These are phyloP conservation scores for Myripristis murdjan DNA, from an alignment of 2,797 vertebrate genomes.

Conservation along the genomic window DNA sequence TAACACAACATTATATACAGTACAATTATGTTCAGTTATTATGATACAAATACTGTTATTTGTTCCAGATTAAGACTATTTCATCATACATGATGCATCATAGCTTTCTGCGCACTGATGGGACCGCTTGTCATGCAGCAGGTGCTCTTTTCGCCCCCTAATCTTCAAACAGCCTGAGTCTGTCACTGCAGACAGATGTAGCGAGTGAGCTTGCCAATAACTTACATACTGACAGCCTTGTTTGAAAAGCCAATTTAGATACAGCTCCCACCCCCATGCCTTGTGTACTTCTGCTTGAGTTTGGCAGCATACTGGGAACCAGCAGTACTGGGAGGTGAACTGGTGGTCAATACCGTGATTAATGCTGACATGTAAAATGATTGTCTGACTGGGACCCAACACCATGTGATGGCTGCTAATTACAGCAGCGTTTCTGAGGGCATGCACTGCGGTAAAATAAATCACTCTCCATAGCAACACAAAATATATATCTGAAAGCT, in stretches of 20 bases:
- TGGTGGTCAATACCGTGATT: background rate
- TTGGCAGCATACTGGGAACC: too few species aligned
- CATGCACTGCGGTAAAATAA: constrained; percentile 30
- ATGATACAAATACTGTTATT: too few species aligned
- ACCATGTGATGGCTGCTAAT: constrained; percentile 8
- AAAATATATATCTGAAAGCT: too few species aligned
- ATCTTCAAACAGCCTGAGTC: too few species aligned
- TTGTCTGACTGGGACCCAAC: background rate
- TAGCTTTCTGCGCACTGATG: too few species aligned
- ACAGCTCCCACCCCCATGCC: background rate
- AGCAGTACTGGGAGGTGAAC: background rate
- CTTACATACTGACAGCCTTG: background rate
- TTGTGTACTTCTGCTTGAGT: background rate
- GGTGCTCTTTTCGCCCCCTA: too few species aligned
- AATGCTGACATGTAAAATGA: background rate
- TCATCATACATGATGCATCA: too few species aligned
- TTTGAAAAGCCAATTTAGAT: background rate
- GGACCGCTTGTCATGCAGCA: too few species aligned
- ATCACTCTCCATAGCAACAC: constrained; percentile 48
- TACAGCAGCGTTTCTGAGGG: constrained; percentile 30
- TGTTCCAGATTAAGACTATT: too few species aligned
- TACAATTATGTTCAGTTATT: too few species aligned
- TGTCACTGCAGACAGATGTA: too few species aligned
- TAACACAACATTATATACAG: too few species aligned
- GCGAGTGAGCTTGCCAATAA: background rate